A percentile compares a stretch with the other conserved stretches of the same genome.
phyloP scores from a whole-genome alignment of 2,113 vertebrate genomes.

The Bambusicola thoracicus region DNA sequence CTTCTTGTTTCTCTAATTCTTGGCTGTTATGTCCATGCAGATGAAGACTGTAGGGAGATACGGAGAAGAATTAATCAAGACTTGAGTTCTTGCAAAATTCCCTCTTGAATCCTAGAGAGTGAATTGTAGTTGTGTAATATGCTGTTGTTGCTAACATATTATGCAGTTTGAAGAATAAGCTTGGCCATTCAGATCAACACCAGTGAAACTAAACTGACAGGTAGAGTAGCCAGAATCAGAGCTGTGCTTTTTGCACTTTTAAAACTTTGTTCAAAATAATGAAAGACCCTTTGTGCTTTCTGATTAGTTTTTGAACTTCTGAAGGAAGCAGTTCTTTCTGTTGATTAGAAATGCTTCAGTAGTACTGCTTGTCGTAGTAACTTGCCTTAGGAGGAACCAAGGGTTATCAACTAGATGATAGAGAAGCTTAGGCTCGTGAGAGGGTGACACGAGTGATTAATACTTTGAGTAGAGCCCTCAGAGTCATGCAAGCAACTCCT shows the following conservation, averaged over 20 bases:
- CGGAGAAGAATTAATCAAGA: accelerated
- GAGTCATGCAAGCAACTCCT: accelerated
- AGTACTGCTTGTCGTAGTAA: background rate
- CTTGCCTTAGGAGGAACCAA: background rate
- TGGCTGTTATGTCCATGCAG: accelerated
- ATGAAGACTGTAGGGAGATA: accelerated
- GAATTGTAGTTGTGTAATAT: too few species aligned
- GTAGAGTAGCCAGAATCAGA: background rate
- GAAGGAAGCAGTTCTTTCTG: background rate
- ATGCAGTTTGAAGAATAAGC: background rate
- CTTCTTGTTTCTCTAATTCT: accelerated
- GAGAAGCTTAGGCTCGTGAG: background rate
- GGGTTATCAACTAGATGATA: too few species aligned
- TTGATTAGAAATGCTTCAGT: accelerated
- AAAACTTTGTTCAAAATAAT: background rate
- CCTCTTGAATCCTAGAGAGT: background rate
- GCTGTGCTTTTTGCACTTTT: background rate
- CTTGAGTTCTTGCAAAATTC: background rate
- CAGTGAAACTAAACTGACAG: background rate
- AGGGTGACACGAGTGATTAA: background rate
- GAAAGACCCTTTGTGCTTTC: background rate
- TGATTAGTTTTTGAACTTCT: background rate
- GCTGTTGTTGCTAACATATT: background rate
- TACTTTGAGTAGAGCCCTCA: background rate
- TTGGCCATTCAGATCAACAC: background rate